These are phyloP conservation scores for Gadopsis bispinosus DNA, from an alignment of 2,797 vertebrate genomes.

Conservation along the genomic window DNA sequence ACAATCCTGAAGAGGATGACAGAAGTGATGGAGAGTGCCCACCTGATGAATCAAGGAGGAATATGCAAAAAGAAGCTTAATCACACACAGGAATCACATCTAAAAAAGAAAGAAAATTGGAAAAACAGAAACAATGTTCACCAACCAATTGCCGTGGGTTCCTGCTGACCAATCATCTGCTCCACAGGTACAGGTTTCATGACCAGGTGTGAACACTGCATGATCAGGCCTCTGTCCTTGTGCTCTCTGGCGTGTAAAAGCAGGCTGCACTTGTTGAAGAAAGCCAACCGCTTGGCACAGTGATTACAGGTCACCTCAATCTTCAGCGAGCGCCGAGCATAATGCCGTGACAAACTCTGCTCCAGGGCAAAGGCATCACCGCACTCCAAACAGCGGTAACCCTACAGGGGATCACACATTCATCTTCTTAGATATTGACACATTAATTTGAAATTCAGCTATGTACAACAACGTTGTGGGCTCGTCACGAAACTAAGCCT, in stretches of 20 bases:
- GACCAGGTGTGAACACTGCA: conserved; percentile 98
- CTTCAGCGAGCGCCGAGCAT: conserved; percentile 94
- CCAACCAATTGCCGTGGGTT: conserved; percentile 84
- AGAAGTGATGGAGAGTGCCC: conserved; percentile 46
- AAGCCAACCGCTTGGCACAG: conserved; percentile 93
- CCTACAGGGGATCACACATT: conserved; percentile 59
- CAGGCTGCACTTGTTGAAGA: conserved; percentile 99
- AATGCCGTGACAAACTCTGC: conserved; percentile 93
- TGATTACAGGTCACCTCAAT: conserved; percentile 99
- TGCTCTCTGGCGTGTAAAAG: conserved; percentile 95
- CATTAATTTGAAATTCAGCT: background rate
- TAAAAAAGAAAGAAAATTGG: background rate
- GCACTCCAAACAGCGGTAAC: conserved; percentile 96
- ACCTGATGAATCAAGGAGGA: background rate
- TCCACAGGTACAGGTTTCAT: conserved; percentile 94
- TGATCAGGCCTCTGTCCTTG: conserved; percentile 96
- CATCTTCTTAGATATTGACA: background rate
- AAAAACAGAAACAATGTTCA: conserved; percentile 2
- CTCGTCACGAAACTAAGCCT: background rate
- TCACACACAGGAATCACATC: background rate
- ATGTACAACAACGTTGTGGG: background rate
- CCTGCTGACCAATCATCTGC: conserved; percentile 95
- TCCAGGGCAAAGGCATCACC: conserved; percentile 95
- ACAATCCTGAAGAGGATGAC: conserved; percentile 38
- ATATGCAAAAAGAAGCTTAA: background rate